These are phyloP conservation scores for Peromyscus aztecus DNA, from an alignment of 2,797 vertebrate genomes.

Conservation along the genomic window DNA sequence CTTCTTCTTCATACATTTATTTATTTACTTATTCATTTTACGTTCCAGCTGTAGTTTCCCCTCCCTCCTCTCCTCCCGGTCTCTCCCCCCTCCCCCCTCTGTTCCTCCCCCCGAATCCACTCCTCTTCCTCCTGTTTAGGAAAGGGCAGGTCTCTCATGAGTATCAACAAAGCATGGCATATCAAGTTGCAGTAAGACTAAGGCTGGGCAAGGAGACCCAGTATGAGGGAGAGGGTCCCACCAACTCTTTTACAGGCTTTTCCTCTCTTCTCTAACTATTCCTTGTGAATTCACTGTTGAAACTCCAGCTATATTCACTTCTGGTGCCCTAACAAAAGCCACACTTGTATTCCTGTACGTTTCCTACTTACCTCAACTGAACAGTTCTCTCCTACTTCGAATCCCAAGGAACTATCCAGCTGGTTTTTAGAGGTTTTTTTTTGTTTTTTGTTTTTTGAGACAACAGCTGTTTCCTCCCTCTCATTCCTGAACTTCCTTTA, in stretches of 20 bases:
- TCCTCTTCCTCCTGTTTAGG: not conserved
- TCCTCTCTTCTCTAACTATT: not conserved
- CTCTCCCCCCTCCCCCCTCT: not conserved
- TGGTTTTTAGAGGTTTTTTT: not conserved
- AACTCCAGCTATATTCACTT: not conserved
- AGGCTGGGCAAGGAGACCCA: not conserved
- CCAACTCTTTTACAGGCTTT: not conserved
- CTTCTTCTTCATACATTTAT: not conserved
- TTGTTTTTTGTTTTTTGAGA: too few species aligned
- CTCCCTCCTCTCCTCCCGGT: not conserved
- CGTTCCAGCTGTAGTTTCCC: not conserved
- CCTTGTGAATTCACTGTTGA: not conserved
- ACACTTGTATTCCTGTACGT: not conserved
- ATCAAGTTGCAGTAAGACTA: not conserved
- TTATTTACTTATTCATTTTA: not conserved
- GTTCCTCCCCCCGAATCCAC: not conserved
- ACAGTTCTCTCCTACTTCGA: not conserved
- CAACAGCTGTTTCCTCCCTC: accelerated
- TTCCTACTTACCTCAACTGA: not conserved
- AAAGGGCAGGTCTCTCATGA: not conserved
- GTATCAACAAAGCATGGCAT: not conserved
- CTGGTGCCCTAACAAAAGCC: not conserved
- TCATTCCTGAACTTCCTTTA: conserved; percentile 27
- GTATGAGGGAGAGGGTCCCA: not conserved
- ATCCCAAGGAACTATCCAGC: not conserved